Evolutionary conservation across 2,113 vertebrate genomes (phyloP).

Genomic region (Megaceryle maxima): DNA sequence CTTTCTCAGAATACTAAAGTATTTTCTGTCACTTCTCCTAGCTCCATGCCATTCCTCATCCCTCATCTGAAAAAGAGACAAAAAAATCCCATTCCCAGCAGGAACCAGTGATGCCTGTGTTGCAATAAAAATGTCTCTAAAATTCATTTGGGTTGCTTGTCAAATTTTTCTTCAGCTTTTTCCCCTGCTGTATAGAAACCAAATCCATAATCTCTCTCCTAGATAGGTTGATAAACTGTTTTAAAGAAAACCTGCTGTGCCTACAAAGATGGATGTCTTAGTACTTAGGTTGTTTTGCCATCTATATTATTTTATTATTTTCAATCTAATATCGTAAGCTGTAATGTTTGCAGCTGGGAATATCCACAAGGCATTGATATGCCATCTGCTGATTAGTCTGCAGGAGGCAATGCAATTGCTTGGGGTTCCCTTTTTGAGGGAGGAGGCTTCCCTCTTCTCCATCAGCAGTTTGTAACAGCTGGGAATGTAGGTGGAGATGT

Average conservation of each 20-base stretch:
- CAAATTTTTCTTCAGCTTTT: not conserved
- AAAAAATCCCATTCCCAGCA: not conserved
- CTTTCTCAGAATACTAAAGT: not conserved
- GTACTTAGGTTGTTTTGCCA: not conserved
- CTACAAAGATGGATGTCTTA: not conserved
- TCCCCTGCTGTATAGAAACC: not conserved
- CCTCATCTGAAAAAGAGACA: not conserved
- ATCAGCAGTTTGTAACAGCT: not conserved
- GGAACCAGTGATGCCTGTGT: not conserved
- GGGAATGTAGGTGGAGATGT: not conserved
- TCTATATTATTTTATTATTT: not conserved
- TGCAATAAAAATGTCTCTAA: not conserved
- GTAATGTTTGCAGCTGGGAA: not conserved
- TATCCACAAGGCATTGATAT: not conserved
- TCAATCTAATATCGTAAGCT: not conserved
- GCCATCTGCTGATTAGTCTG: not conserved
- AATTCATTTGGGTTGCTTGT: not conserved
- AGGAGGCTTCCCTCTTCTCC: not conserved
- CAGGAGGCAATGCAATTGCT: not conserved
- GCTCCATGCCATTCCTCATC: not conserved
- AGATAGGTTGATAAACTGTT: not conserved
- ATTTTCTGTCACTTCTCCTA: not conserved
- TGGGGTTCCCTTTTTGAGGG: not conserved
- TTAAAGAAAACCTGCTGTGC: not conserved
- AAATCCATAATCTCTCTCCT: not conserved